These are phyloP conservation scores for Cecropterus lyciades DNA, from an alignment of 1,140 invertebrate species.

Conservation along the genomic window DNA sequence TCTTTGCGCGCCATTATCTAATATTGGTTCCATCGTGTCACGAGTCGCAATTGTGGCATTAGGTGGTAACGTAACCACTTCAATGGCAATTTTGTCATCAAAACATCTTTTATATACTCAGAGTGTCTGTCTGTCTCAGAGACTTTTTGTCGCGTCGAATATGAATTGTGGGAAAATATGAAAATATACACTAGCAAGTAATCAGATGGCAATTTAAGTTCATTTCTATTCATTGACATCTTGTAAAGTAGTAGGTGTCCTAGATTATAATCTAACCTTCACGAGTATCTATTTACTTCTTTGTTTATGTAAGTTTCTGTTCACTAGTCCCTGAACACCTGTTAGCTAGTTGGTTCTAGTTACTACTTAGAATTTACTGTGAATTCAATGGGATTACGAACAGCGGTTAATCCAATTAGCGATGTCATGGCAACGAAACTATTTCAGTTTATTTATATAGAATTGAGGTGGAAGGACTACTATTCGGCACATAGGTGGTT, in stretches of 20 bases:
- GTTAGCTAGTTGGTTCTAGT: background rate
- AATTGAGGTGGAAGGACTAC: background rate
- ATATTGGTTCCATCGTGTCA: constrained; percentile 56
- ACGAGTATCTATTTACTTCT: background rate
- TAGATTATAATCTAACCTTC: too few species aligned
- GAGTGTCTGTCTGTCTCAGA: too few species aligned
- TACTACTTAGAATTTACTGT: constrained; percentile 4
- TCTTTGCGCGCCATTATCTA: constrained; percentile 74
- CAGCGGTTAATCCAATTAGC: constrained; percentile 25
- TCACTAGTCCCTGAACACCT: background rate
- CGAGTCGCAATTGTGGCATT: constrained; percentile 58
- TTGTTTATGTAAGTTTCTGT: background rate
- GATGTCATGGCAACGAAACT: constrained; percentile 5
- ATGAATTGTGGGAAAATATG: background rate
- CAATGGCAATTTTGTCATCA: constrained; percentile 65
- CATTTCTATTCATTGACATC: too few species aligned
- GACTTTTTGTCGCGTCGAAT: background rate
- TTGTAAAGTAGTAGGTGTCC: too few species aligned
- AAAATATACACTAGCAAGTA: too few species aligned
- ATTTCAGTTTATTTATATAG: background rate
- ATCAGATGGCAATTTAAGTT: too few species aligned
- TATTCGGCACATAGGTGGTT: background rate
- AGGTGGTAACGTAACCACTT: constrained; percentile 49
- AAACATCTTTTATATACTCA: background rate
- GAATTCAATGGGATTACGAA: constrained; percentile 28